These are phyloP conservation scores for Idris sp. DNA, from an alignment of 1,140 invertebrate genomes.

Conservation along the genomic window DNA sequence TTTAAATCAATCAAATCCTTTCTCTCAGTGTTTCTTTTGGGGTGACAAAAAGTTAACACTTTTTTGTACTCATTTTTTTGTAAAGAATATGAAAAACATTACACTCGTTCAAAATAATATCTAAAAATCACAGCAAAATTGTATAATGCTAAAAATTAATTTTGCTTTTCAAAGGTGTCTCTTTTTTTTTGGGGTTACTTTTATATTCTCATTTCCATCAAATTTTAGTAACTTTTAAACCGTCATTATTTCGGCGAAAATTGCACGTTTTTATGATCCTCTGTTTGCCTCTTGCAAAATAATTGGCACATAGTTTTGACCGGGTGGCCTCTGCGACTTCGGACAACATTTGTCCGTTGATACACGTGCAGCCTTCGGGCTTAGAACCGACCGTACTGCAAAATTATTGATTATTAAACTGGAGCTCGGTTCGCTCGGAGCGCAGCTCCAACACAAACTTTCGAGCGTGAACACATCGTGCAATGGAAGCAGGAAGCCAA, in stretches of 20 bases:
- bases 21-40: conserved; percentile 3
- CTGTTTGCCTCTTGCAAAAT: conserved; percentile 21
- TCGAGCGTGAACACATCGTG: conserved; percentile 26
- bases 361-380: conserved; percentile 69
- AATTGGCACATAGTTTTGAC: conserved; percentile 47
- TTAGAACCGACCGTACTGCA: conserved; percentile 45
- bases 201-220: too few relatives aligned
- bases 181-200: too few relatives aligned
- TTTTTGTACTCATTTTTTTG: conserved; percentile 40
- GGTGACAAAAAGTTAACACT: conserved; percentile 46
- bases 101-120: too few relatives aligned
- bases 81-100: too few relatives aligned
- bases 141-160: too few relatives aligned
- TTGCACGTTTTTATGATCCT: conserved; percentile 6
- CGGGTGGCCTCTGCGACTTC: conserved; percentile 4
- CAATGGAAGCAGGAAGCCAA: conserved; percentile 36
- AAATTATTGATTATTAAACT: conserved; percentile 77
- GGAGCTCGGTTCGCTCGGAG: conserved; percentile 41
- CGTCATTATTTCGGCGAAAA: conserved; percentile 1
- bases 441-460: conserved; percentile 34
- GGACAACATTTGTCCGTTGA: conserved; percentile 50
- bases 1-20: conserved; percentile 51
- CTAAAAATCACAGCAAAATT: too few relatives aligned
- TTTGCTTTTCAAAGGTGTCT: too few relatives aligned
- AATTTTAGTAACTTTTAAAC: too few relatives aligned